These are phyloP conservation scores for Aeoliscus strigatus DNA, from an alignment of 2,797 vertebrate species.

Conservation along the genomic window DNA sequence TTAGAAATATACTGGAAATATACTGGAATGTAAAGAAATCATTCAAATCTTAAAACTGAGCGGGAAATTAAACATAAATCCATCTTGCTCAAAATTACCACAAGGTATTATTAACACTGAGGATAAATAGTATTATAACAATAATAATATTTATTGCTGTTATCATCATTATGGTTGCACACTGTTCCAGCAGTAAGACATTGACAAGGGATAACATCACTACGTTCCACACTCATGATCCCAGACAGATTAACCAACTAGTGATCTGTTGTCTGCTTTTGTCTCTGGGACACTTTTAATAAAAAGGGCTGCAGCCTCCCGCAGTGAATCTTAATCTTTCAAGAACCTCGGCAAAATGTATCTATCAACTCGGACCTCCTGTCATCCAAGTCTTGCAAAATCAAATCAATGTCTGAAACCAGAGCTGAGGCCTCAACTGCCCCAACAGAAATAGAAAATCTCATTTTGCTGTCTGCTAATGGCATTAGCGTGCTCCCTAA, in stretches of 20 bases:
- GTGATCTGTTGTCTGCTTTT: slow-evolving; percentile 50
- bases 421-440: slow-evolving; percentile 79
- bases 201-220: no score
- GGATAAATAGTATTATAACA: no score
- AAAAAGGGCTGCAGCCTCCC: slow-evolving; percentile 58
- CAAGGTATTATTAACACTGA: no score
- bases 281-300: slow-evolving; percentile 66
- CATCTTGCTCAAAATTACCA: no score
- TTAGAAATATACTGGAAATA: no score
- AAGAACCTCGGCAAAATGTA: slow-evolving; percentile 72
- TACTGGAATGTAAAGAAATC: no score
- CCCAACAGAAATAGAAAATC: slow-evolving; percentile 85
- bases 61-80: no score
- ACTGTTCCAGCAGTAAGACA: no score
- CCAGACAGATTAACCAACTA: slow-evolving; percentile 30
- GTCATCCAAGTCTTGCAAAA: slow-evolving; percentile 77
- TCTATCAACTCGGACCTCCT: slow-evolving; percentile 74
- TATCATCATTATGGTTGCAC: no score
- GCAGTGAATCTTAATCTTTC: slow-evolving; percentile 67
- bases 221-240: slow-evolving; percentile 2
- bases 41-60: no score
- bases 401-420: slow-evolving; percentile 86
- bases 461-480: slow-evolving; percentile 78
- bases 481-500: slow-evolving; percentile 79
- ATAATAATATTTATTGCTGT: no score